These are phyloP conservation scores for Temnopleurus reevesii DNA, from an alignment of 53 echinoderm and acorn worm species.

Conservation along the genomic window DNA sequence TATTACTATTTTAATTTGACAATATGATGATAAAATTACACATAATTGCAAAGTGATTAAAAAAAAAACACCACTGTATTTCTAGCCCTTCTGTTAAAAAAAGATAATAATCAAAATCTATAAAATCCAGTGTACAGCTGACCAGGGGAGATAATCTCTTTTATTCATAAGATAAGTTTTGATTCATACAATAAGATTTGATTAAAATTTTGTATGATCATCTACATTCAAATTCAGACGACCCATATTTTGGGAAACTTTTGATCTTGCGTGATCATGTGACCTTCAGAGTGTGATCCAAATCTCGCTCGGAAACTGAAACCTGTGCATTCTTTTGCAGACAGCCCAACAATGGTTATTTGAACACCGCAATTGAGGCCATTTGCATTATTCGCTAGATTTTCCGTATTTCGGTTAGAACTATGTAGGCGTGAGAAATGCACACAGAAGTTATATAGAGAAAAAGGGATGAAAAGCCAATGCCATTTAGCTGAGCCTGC, in stretches of 20 bases:
- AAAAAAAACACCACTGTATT: too few relatives aligned
- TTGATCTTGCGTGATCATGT: neutral
- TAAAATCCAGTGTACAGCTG: too few relatives aligned
- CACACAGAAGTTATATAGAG: conserved; percentile 26
- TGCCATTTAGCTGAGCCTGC: neutral
- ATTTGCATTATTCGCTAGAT: neutral
- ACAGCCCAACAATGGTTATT: conserved; percentile 21
- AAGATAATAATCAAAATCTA: too few relatives aligned
- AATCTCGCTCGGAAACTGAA: conserved; percentile 6
- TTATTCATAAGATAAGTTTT: too few relatives aligned
- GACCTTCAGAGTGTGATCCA: neutral
- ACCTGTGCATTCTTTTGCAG: conserved; percentile 23
- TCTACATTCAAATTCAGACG: too few relatives aligned
- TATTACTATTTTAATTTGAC: too few relatives aligned
- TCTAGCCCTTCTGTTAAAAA: too few relatives aligned
- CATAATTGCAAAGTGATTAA: too few relatives aligned
- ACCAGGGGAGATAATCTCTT: too few relatives aligned
- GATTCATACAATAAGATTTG: too few relatives aligned
- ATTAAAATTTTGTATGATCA: too few relatives aligned
- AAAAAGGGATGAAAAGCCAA: neutral
- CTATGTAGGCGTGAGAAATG: conserved; percentile 51
- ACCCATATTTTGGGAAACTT: neutral
- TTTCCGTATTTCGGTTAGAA: conserved; percentile 28
- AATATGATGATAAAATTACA: too few relatives aligned
- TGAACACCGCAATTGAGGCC: neutral